phyloP scores from a whole-genome alignment of 2,888 invertebrate species.

The Cynaeus angustus region DNA sequence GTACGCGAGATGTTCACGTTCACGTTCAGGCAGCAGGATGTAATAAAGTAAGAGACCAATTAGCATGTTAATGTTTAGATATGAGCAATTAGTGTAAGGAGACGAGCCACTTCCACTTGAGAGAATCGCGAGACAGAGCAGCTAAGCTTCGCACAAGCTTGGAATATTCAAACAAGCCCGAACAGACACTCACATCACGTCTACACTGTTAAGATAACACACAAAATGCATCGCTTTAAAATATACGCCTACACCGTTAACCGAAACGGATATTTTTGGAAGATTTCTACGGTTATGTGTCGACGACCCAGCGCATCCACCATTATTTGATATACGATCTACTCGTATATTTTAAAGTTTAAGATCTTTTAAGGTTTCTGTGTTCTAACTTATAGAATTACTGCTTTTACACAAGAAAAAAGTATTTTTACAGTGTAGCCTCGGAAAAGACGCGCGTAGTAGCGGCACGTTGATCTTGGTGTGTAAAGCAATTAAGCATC shows the following conservation, averaged over 20 bases:
- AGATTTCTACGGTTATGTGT: background rate
- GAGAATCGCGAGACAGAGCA: conserved; percentile 59
- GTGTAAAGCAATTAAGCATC: conserved; percentile 67
- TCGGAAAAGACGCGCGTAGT: conserved; percentile 48
- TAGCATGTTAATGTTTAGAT: conserved; percentile 71
- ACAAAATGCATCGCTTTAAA: conserved; percentile 35
- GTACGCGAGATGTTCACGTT: conserved; percentile 60
- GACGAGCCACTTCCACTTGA: conserved; percentile 65
- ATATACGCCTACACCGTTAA: conserved; percentile 31
- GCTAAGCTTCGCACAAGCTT: conserved; percentile 70
- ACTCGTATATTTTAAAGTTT: too few relatives aligned
- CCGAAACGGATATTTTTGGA: background rate
- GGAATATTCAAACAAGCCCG: conserved; percentile 72
- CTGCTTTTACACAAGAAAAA: background rate
- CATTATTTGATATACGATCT: too few relatives aligned
- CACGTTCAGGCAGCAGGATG: conserved; percentile 63
- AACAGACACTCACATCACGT: conserved; percentile 71
- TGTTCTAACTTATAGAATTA: too few relatives aligned
- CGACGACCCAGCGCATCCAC: conserved; percentile 26
- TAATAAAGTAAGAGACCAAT: conserved; percentile 68
- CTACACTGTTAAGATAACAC: conserved; percentile 70
- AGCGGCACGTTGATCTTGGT: conserved; percentile 60
- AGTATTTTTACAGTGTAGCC: conserved; percentile 45
- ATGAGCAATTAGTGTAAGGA: conserved; percentile 71
- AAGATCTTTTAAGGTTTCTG: background rate